Conservation (phyloP, 2,888 invertebrate genomes). For the Drosophila multiciliata region DNA sequence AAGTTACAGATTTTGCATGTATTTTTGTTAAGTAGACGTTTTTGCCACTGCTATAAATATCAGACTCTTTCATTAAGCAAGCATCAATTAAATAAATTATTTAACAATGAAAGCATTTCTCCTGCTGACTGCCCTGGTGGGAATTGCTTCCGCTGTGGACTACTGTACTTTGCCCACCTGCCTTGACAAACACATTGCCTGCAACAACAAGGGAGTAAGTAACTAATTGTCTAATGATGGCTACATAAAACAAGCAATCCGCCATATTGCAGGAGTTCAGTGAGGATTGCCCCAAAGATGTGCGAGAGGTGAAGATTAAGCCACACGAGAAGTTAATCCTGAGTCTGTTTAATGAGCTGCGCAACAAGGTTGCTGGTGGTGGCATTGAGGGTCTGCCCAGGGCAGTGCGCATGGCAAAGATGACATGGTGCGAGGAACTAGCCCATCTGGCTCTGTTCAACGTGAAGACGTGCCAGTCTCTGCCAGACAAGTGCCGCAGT, state of each 20-base stretch:
- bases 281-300: slow-evolving; percentile 53
- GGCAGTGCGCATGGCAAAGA: slow-evolving; percentile 66
- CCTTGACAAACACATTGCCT: slow-evolving; percentile 64
- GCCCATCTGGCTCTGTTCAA: slow-evolving; percentile 53
- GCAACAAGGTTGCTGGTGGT: slow-evolving; percentile 58
- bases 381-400: slow-evolving; percentile 49
- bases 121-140: slow-evolving; percentile 6
- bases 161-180: slow-evolving; percentile 65
- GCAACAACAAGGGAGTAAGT: slow-evolving; percentile 65
- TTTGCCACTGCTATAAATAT: slow-evolving; percentile 24
- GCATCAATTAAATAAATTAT: slow-evolving; percentile 15
- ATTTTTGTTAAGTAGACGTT: neutral
- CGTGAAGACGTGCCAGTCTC: slow-evolving; percentile 62
- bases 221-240: neutral
- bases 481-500: slow-evolving; percentile 62
- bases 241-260: too few species aligned
- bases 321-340: slow-evolving; percentile 53
- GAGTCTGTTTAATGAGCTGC: slow-evolving; percentile 54
- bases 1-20: neutral
- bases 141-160: slow-evolving; percentile 39
- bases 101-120: slow-evolving; percentile 23
- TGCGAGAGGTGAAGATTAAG: slow-evolving; percentile 35
- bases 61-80: neutral
- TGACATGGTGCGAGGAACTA: slow-evolving; percentile 66
- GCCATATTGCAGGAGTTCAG: slow-evolving; percentile 46